Base-by-base conservation (phyloP, 1,140 invertebrate species). In the Neodiprion fabricii region DNA sequence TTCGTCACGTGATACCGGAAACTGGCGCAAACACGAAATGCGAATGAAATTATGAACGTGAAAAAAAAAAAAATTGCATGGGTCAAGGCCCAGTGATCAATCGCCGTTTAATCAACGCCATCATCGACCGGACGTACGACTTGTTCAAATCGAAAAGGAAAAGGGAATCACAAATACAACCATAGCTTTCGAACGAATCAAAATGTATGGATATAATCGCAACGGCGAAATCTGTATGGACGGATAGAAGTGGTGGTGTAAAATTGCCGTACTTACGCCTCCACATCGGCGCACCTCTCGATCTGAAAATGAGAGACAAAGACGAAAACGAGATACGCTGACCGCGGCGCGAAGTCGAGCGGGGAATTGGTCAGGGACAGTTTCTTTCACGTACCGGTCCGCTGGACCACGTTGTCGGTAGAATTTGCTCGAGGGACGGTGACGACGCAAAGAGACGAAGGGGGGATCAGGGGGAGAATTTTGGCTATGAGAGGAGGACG, bases 401-500 rank as follows among this genome's bases (percentile, higher is more conserved):
- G 8, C 11, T 12, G 53, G n/a, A 17, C 53, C 53, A 40, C 28
- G 28, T 5, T 5, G 28, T 40, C 28, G 28, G 2, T 40, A 40
- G 2, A 40, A 40, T 61, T 17, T 61, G 53, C n/a, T 61, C 53
- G 28, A 40, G 28, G 11, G 28, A 71, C 17, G 40, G 23, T 12
- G 14, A 74, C 23, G 2, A 40, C 67, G 47, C 7, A 61, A 48
- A 70, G 12, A 28, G 12, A 40, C 9, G n/a, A 4, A 70, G 23
- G 49, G 70, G 40, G 72, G 69, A 17, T 14, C 12, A 2, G 61
- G 17, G 48, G 68, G 48, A 66, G 23, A 50, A 73, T 70, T 61
- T 17, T 28, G 50, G 73, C 67, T 53, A 71, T 61, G 72, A 78
- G 71, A 40, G 28, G 28, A 40, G 28, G 28, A 40, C 28, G 28